Evolutionary conservation across 2,888 invertebrate genomes (phyloP).

Genomic region (Folsomia candida): DNA sequence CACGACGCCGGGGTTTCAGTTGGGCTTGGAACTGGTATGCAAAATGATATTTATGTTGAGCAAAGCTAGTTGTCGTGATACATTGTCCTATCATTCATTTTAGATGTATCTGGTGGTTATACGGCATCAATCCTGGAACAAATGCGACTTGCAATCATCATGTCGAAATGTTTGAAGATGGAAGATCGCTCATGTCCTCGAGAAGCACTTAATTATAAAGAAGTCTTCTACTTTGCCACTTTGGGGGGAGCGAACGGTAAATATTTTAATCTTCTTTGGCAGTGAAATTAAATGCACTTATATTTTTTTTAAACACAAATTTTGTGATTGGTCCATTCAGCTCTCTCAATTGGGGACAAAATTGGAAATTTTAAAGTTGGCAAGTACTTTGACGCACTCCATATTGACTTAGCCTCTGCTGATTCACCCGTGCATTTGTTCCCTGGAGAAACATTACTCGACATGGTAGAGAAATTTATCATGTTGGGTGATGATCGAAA

Average conservation of each 20-base stretch:
- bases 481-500: constrained; percentile 81
- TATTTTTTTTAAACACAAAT: constrained; percentile 35
- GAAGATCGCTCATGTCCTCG: constrained; percentile 63
- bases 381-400: constrained; percentile 82
- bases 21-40: constrained; percentile 79
- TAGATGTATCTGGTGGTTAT: constrained; percentile 82
- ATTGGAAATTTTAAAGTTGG: constrained; percentile 77
- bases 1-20: constrained; percentile 66
- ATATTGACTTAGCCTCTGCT: constrained; percentile 65
- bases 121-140: constrained; percentile 72
- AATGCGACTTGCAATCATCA: constrained; percentile 69
- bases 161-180: constrained; percentile 68
- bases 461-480: constrained; percentile 72
- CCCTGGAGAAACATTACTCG: constrained; percentile 57
- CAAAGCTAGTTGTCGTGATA: no score
- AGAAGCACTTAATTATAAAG: constrained; percentile 60
- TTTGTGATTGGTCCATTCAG: no score
- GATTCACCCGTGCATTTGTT: constrained; percentile 52
- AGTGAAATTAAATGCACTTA: constrained; percentile 2
- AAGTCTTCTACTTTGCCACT: constrained; percentile 81
- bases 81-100: neutral
- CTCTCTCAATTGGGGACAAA: constrained; percentile 68
- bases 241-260: constrained; percentile 78
- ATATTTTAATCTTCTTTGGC: constrained; percentile 41
- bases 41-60: no score